These are phyloP conservation scores for Anomalospiza imberbis DNA, from an alignment of 2,797 vertebrate species.

Conservation along the genomic window DNA sequence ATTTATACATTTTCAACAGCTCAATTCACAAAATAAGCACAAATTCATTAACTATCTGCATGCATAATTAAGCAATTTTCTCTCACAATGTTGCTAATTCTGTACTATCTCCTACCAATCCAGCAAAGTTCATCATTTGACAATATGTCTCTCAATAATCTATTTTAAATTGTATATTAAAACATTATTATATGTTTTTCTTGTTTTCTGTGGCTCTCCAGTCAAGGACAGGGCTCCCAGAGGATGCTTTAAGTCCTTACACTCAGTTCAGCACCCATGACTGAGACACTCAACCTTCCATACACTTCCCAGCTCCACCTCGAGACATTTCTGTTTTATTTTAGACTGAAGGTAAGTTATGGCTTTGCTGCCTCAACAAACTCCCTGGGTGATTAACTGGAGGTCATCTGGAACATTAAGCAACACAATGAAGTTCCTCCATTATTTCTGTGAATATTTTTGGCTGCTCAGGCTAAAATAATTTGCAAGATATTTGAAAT, in stretches of 20 bases:
- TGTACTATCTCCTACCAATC: not conserved
- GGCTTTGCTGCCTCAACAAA: not conserved
- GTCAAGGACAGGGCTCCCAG: not conserved
- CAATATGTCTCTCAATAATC: not conserved
- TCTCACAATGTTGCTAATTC: slow-evolving; percentile 7
- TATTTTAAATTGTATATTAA: not conserved
- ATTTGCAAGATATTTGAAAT: slow-evolving; percentile 59
- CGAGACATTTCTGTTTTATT: not conserved
- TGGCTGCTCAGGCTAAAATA: slow-evolving; percentile 42
- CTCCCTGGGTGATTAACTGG: not conserved
- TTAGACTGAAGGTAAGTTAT: not conserved
- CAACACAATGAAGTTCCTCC: not conserved
- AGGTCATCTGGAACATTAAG: not conserved
- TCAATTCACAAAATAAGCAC: slow-evolving; percentile 17
- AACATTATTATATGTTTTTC: not conserved
- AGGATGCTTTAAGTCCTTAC: not conserved
- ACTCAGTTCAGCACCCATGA: not conserved
- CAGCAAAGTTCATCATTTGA: not conserved
- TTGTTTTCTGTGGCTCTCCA: not conserved
- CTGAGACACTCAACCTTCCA: not conserved
- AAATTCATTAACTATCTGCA: not conserved
- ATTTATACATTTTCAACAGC: not conserved
- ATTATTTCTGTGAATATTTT: not conserved
- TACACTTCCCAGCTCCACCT: not conserved
- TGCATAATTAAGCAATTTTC: not conserved